phyloP scores from a whole-genome alignment of 2,888 invertebrate genomes.

The Eupithecia vulgata region DNA sequence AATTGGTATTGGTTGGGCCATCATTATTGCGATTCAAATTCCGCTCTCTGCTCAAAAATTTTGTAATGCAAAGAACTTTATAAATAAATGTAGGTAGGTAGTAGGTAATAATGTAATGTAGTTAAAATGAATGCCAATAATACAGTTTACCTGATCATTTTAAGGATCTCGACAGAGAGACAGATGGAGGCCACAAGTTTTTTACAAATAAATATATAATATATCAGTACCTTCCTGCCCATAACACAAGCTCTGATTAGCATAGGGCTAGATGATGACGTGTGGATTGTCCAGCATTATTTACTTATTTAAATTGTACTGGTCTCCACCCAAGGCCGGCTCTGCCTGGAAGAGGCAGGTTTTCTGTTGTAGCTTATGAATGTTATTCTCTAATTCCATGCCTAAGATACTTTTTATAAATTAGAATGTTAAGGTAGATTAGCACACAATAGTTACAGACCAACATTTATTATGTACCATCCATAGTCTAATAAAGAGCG shows the following conservation, averaged over 20 bases:
- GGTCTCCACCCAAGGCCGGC: background rate
- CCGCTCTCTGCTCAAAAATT: background rate
- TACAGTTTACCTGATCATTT: background rate
- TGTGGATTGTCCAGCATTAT: too few relatives aligned
- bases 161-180: too few relatives aligned
- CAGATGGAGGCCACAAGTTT: background rate
- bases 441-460: conserved; percentile 51
- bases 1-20: background rate
- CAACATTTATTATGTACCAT: conserved; percentile 47
- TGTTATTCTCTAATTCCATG: background rate
- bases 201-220: background rate
- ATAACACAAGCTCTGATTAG: too few relatives aligned
- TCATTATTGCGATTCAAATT: background rate
- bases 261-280: too few relatives aligned
- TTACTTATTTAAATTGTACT: background rate
- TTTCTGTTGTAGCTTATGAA: background rate
- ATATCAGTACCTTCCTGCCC: too few relatives aligned
- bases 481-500: conserved; percentile 43
- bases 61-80: background rate
- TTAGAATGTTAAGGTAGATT: conserved; percentile 37
- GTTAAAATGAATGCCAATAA: conserved; percentile 1
- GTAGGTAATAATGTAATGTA: background rate
- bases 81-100: background rate
- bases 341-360: background rate
- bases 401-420: background rate